These are phyloP conservation scores for Gallirallus australis DNA, from an alignment of 2,797 vertebrate genomes.

Conservation along the genomic window DNA sequence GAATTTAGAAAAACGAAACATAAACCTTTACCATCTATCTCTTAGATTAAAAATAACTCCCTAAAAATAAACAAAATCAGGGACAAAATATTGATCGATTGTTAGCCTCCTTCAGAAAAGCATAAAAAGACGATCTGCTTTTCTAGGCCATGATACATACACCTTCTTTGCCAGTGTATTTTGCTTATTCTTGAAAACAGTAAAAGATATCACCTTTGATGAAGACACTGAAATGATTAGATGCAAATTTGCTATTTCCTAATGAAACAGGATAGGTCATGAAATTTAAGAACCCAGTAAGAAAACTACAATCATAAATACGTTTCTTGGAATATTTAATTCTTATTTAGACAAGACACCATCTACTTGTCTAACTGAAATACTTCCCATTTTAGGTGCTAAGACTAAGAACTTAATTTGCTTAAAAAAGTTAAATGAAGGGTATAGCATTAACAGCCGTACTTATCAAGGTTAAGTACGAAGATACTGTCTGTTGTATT, in stretches of 20 bases:
- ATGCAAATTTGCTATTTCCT: not conserved
- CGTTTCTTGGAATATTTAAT: not conserved
- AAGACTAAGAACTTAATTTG: not conserved
- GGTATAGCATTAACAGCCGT: not conserved
- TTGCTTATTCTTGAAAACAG: not conserved
- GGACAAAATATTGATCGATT: not conserved
- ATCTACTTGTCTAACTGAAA: not conserved
- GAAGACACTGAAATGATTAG: not conserved
- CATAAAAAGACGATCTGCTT: not conserved
- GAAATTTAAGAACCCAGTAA: not conserved
- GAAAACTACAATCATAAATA: not conserved
- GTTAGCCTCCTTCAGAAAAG: not conserved
- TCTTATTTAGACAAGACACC: not conserved
- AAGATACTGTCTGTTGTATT: not conserved
- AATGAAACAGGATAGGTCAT: not conserved
- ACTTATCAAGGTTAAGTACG: slow-evolving; percentile 18
- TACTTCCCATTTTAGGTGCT: not conserved
- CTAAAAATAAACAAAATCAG: not conserved
- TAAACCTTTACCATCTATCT: not conserved
- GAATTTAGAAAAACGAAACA: not conserved
- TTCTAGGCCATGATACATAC: not conserved
- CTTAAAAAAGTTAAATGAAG: not conserved
- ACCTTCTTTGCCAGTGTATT: not conserved
- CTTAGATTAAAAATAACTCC: not conserved
- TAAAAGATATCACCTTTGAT: not conserved